Evolutionary conservation across 2,888 invertebrate species (phyloP), one percentile per base, ranked within the genome.

Genomic region (Agriopis aurantiaria): DNA sequence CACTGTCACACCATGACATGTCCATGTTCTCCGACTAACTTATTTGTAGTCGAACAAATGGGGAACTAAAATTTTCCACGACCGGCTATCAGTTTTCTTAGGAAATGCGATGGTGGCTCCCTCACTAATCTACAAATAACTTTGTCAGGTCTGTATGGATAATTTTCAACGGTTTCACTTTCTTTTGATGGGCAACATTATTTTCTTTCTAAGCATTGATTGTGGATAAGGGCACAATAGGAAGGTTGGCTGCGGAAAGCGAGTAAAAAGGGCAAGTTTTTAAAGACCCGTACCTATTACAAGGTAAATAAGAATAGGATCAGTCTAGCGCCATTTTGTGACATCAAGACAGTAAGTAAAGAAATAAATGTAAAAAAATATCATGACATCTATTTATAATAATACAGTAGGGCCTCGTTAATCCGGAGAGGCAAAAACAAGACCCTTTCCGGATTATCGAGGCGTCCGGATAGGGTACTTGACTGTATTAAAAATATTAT

Each of bases 101-200:
- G 0, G 17, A 17, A 8, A 17, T 51, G 9, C 9, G 10, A 51
- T 10, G 9, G 51, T 51, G 17, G 51, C 51, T 17, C 14, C 51
- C 4, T 10, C 17, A 17, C 4, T 23, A 8, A 23, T 10, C 10
- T 51, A 8, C 2, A 53, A 12, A 33, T 33, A 33, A 53, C 12
- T 12, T 11, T 40, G 40, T 55, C 53, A n/a, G 11, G 12, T 12
- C 5, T 6, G 43, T 43, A 14, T 57, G 5, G 17, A 43, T 14
- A 43, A 51, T 57, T 41, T 56, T 49, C 48, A 33, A 49, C 41
- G 64, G 43, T 65, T 57, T 57, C 57, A 57, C 57, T 65, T 65
- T 63, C 40, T 33, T 49, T 60, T 3, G 41, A 40, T 58, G 12
- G 57, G 5, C 11, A 12, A 66, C 49, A 46, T 8, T 17, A n/a